These are phyloP conservation scores for Aphelenchoides besseyi DNA, from an alignment of 1,140 invertebrate species.

Conservation along the genomic window DNA sequence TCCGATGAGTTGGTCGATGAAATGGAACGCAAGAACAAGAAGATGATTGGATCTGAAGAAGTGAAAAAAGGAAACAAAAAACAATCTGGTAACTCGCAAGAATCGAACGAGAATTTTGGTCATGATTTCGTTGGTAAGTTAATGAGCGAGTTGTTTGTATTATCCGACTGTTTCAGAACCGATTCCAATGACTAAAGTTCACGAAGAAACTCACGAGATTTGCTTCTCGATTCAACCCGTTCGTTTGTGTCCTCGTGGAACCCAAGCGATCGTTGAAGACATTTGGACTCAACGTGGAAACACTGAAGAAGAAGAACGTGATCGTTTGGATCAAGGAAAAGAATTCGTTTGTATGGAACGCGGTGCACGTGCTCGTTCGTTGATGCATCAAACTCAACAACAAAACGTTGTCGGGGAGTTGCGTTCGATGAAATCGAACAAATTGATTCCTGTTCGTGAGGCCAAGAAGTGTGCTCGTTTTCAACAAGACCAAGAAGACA, in stretches of 20 bases:
- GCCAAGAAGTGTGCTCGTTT: not conserved
- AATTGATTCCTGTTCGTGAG: not conserved
- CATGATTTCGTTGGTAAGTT: not conserved
- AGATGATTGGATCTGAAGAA: not conserved
- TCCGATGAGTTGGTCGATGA: conserved; percentile 6
- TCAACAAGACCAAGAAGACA: not conserved
- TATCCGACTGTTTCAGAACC: not conserved
- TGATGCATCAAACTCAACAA: not conserved
- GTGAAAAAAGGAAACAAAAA: not conserved
- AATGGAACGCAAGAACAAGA: not conserved
- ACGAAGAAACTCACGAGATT: not conserved
- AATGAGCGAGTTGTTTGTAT: not conserved
- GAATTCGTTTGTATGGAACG: not conserved
- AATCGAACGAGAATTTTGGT: not conserved
- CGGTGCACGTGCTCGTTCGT: not conserved
- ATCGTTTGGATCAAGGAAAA: not conserved
- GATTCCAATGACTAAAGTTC: conserved; percentile 1
- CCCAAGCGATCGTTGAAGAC: not conserved
- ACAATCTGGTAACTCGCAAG: not conserved
- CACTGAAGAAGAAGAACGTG: not conserved
- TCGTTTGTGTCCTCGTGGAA: not conserved
- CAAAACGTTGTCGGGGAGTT: not conserved
- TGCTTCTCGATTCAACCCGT: conserved; percentile 2
- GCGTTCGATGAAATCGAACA: not conserved
- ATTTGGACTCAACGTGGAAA: not conserved